phyloP scores from a whole-genome alignment of 2,888 invertebrate genomes.

The Nomada hirtipes region DNA sequence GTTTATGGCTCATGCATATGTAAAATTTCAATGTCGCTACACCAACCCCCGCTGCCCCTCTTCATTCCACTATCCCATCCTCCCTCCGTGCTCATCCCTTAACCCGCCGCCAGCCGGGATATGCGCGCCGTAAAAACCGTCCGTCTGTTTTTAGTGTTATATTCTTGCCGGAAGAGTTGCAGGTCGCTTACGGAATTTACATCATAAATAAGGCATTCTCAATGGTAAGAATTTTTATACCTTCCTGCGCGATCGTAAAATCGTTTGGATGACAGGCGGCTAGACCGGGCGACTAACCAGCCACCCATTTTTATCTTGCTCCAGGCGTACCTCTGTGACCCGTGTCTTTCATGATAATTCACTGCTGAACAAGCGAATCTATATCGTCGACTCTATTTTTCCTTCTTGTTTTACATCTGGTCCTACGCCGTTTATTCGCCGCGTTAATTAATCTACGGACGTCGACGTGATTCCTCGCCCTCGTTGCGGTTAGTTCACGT shows the following conservation, averaged over 20 bases:
- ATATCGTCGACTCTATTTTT: not conserved
- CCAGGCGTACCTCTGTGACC: not conserved
- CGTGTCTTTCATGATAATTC: conserved; percentile 23
- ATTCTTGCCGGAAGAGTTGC: conserved; percentile 17
- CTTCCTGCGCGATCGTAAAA: conserved; percentile 33
- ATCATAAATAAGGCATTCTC: conserved; percentile 47
- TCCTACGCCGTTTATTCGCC: not conserved
- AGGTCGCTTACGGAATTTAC: conserved; percentile 32
- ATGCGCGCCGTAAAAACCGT: conserved; percentile 37
- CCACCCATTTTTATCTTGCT: conserved; percentile 1
- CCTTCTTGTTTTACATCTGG: not conserved
- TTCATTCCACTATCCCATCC: not conserved
- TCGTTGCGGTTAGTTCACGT: not conserved
- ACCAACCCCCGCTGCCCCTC: not conserved
- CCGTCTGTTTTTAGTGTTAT: conserved; percentile 45
- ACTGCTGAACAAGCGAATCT: conserved; percentile 22
- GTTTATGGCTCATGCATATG: conserved; percentile 61
- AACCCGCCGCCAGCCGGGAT: conserved; percentile 4
- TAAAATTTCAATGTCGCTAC: conserved; percentile 57
- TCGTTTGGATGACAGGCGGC: conserved; percentile 15
- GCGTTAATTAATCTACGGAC: not conserved
- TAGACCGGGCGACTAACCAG: not conserved
- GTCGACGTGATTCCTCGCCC: not conserved
- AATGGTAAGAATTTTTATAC: conserved; percentile 42
- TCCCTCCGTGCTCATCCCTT: not conserved